phyloP scores from a whole-genome alignment of 2,888 invertebrate genomes.

The Tiliacea citrago region DNA sequence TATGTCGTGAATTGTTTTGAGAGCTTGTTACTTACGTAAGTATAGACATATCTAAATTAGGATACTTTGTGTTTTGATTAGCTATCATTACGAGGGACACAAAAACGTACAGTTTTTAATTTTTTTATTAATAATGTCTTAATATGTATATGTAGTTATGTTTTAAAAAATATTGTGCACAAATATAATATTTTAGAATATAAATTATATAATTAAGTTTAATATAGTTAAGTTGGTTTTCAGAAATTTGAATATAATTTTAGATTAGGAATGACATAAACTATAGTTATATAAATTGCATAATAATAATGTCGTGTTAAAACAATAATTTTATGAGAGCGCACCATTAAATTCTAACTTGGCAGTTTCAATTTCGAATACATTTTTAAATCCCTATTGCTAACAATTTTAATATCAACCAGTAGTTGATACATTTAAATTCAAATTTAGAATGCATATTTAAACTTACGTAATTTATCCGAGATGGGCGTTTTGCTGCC shows the following conservation, averaged over 20 bases:
- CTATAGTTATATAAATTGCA: background rate
- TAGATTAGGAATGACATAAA: background rate
- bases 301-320: background rate
- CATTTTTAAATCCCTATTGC: slow-evolving; percentile 9
- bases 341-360: slow-evolving; percentile 3
- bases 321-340: slow-evolving; percentile 13
- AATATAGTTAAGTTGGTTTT: background rate
- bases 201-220: background rate
- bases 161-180: slow-evolving; percentile 11
- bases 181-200: background rate
- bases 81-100: background rate
- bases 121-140: background rate
- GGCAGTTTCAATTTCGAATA: slow-evolving; percentile 34
- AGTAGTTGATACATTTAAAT: slow-evolving; percentile 11
- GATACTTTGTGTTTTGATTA: background rate
- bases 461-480: slow-evolving; percentile 45
- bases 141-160: background rate
- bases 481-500: slow-evolving; percentile 21
- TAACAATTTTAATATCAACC: slow-evolving; percentile 23
- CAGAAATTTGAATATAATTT: background rate
- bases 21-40: background rate
- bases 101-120: background rate
- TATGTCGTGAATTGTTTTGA: slow-evolving; percentile 6
- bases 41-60: slow-evolving; percentile 1
- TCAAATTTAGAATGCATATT: slow-evolving; percentile 46